Evolutionary conservation across 2,888 invertebrate species (phyloP).

Genomic region (Sarcophaga variegata): DNA sequence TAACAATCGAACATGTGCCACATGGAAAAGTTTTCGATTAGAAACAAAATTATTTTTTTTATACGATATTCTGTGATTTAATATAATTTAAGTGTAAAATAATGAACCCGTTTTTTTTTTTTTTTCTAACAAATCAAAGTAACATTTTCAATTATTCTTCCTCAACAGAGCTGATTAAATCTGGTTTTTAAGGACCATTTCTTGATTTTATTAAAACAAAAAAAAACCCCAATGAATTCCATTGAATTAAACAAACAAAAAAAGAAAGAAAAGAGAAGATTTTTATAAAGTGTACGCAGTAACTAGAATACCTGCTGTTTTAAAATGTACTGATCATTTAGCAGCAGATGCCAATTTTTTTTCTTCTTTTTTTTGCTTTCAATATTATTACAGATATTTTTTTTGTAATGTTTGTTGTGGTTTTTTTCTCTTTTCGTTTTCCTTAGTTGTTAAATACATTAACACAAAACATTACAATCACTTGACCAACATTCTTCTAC

Average conservation of each 20-base stretch:
- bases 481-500: slow-evolving; percentile 64
- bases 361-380: slow-evolving; percentile 1
- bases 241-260: slow-evolving; percentile 13
- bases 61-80: too few species aligned
- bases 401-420: background rate
- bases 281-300: slow-evolving; percentile 44
- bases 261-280: background rate
- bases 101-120: too few species aligned
- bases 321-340: slow-evolving; percentile 68
- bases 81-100: too few species aligned
- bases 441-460: slow-evolving; percentile 64
- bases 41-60: too few species aligned
- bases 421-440: background rate
- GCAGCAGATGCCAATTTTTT: slow-evolving; percentile 58
- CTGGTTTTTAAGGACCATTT: slow-evolving; percentile 13
- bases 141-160: background rate
- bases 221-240: slow-evolving; percentile 7
- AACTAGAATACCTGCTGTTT: slow-evolving; percentile 69
- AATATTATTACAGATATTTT: slow-evolving; percentile 6
- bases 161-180: background rate
- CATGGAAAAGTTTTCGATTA: background rate
- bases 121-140: background rate
- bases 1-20: background rate
- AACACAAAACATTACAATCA: slow-evolving; percentile 62
- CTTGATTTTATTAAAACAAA: slow-evolving; percentile 20